phyloP scores from a whole-genome alignment of 2,888 invertebrate species.

The Luperina testacea region DNA sequence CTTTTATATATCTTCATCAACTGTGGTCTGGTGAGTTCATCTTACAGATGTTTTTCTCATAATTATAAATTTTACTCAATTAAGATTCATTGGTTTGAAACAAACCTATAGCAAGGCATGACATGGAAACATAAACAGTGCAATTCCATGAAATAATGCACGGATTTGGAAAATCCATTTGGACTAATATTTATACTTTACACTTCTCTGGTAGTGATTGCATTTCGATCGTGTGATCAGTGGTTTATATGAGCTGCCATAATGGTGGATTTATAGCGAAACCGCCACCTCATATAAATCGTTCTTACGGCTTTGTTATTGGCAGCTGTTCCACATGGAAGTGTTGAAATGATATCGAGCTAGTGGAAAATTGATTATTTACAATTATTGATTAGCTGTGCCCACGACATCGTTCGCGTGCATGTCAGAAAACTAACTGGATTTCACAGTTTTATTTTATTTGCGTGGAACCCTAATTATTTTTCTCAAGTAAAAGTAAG shows the following conservation, averaged over 20 bases:
- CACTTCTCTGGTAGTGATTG: slow-evolving; percentile 50
- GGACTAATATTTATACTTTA: slow-evolving; percentile 42
- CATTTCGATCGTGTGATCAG: slow-evolving; percentile 61
- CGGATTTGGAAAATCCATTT: slow-evolving; percentile 35
- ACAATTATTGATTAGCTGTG: slow-evolving; percentile 9
- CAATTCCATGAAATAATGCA: slow-evolving; percentile 22
- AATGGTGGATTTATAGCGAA: slow-evolving; percentile 57
- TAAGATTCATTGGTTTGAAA: neutral
- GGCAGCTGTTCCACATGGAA: slow-evolving; percentile 44
- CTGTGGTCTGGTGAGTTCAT: slow-evolving; percentile 71
- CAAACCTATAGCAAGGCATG: neutral
- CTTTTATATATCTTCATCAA: slow-evolving; percentile 71
- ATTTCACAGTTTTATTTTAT: neutral
- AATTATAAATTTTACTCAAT: neutral
- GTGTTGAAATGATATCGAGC: slow-evolving; percentile 55
- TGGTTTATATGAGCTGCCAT: slow-evolving; percentile 62
- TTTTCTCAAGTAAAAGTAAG: neutral
- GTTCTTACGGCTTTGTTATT: slow-evolving; percentile 58
- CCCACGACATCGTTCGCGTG: neutral
- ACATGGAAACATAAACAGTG: slow-evolving; percentile 2
- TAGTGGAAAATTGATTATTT: slow-evolving; percentile 42
- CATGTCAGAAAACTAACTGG: neutral
- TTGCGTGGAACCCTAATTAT: neutral
- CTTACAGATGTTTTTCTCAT: neutral
- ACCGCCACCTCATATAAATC: slow-evolving; percentile 63